phyloP scores from a whole-genome alignment of 2,888 invertebrate genomes.

The Metopia argyrocephala region DNA sequence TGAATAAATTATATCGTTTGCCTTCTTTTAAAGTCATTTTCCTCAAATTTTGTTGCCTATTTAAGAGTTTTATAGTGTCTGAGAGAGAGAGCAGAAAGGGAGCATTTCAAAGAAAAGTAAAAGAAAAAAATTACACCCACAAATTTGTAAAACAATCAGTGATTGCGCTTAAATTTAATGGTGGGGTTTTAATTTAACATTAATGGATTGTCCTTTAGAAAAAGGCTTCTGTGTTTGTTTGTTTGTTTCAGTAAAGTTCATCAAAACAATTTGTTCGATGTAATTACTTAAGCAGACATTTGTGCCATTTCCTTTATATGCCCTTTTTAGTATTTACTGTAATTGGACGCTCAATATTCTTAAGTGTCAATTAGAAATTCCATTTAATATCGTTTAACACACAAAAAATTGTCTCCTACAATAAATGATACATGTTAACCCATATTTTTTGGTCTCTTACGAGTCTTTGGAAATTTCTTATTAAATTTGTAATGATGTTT shows the following conservation, averaged over 20 bases:
- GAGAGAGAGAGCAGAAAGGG: no score
- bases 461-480: no score
- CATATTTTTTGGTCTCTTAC: no score
- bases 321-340: slow-evolving; percentile 28
- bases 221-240: slow-evolving; percentile 4
- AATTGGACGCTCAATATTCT: slow-evolving; percentile 6
- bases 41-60: slow-evolving; percentile 8
- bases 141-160: slow-evolving; percentile 44
- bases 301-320: neutral
- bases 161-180: slow-evolving; percentile 47
- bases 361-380: neutral
- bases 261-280: slow-evolving; percentile 45
- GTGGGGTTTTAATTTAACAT: slow-evolving; percentile 27
- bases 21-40: neutral
- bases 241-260: neutral
- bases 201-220: slow-evolving; percentile 39
- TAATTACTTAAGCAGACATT: slow-evolving; percentile 48
- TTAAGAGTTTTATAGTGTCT: slow-evolving; percentile 20
- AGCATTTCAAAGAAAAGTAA: neutral
- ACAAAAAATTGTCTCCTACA: neutral
- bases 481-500: no score
- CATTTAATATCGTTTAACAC: neutral
- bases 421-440: neutral
- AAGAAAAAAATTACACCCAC: slow-evolving; percentile 6
- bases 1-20: slow-evolving; percentile 33